These are phyloP conservation scores for Aspiorhynchus laticeps DNA, from an alignment of 2,113 vertebrate species.

Conservation along the genomic window DNA sequence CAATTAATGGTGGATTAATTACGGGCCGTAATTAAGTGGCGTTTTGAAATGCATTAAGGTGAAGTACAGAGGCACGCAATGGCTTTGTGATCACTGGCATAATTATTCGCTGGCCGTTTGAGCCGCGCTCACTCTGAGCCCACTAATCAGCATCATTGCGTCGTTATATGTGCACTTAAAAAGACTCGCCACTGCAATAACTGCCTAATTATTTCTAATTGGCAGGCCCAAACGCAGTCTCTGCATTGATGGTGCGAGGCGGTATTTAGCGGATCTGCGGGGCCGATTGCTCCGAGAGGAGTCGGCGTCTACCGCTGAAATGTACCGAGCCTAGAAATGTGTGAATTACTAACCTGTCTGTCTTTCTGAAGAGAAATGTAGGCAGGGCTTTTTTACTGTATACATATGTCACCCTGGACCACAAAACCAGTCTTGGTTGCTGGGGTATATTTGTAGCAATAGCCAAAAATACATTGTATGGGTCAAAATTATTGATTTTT, in stretches of 20 bases:
- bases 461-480: too few species aligned
- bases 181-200: conserved; percentile 98
- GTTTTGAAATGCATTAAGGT: conserved; percentile 99
- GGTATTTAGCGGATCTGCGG: background rate
- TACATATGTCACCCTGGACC: too few species aligned
- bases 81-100: conserved; percentile 98
- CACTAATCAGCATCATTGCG: conserved; percentile 99
- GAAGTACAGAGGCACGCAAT: conserved; percentile 98
- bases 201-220: conserved; percentile 99
- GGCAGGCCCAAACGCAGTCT: conserved; percentile 96
- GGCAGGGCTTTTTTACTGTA: background rate
- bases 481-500: too few species aligned
- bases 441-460: too few species aligned
- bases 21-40: conserved; percentile 99
- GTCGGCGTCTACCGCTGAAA: background rate
- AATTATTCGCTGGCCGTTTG: conserved; percentile 98
- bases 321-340: background rate
- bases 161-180: conserved; percentile 99
- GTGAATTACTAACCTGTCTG: background rate
- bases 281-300: conserved; percentile 61
- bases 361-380: background rate
- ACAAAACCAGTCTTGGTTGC: too few species aligned
- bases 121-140: conserved; percentile 85
- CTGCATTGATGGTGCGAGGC: conserved; percentile 65
- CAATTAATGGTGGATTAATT: conserved; percentile 99